These are phyloP conservation scores for Lanius ludovicianus DNA, from an alignment of 2,113 vertebrate genomes.

Conservation along the genomic window DNA sequence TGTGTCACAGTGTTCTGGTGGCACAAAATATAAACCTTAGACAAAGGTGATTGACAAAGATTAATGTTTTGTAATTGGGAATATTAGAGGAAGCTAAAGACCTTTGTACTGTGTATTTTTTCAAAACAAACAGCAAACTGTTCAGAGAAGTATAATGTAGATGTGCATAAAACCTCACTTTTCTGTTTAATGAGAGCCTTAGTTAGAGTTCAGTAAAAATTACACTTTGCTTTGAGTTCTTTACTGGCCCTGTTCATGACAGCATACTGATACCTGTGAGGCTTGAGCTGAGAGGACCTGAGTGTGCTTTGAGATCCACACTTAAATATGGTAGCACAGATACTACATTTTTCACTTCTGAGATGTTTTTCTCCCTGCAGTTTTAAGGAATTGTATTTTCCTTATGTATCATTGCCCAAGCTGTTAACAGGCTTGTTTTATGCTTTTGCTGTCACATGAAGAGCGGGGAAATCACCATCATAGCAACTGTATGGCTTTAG, in stretches of 20 bases:
- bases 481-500: background rate
- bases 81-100: background rate
- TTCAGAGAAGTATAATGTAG: background rate
- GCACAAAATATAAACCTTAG: background rate
- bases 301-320: background rate
- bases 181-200: background rate
- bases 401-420: background rate
- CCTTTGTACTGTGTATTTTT: background rate
- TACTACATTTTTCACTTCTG: background rate
- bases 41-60: background rate
- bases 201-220: background rate
- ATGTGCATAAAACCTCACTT: background rate
- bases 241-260: background rate
- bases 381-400: background rate
- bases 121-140: background rate
- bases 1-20: background rate
- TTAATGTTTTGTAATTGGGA: background rate
- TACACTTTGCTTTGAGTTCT: background rate
- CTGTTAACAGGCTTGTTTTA: slow-evolving; percentile 1
- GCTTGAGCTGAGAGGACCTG: background rate
- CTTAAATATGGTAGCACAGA: background rate
- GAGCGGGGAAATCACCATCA: background rate
- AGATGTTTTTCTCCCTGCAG: background rate
- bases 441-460: background rate
- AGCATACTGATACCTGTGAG: background rate